A percentile compares a stretch with the other conserved stretches of the same genome.
These are phyloP conservation scores for Zeuzera pyrina DNA, from an alignment of 2,888 invertebrate species.

Conservation along the genomic window DNA sequence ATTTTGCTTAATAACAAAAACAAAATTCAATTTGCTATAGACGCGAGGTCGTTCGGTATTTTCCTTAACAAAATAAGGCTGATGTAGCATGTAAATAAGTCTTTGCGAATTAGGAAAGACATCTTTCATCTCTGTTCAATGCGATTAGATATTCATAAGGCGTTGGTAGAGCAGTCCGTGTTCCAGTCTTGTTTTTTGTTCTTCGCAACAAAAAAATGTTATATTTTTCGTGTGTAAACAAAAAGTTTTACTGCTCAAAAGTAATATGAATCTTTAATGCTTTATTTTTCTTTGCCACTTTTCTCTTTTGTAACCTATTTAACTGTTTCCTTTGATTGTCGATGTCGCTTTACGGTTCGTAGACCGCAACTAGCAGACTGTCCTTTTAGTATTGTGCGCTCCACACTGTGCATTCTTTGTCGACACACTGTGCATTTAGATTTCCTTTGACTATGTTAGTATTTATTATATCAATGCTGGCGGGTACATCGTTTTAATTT, in stretches of 20 bases:
- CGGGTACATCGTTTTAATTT: no score
- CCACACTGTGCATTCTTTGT: no score
- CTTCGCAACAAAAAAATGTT: constrained; percentile 28
- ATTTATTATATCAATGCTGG: no score
- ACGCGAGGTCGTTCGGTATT: constrained; percentile 5
- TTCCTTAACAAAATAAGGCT: constrained; percentile 27
- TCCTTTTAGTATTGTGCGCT: no score
- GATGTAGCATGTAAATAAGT: constrained; percentile 47
- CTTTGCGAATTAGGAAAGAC: constrained; percentile 47
- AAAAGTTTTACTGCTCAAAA: constrained; percentile 38
- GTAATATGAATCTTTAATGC: constrained; percentile 49
- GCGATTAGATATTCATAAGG: constrained; percentile 61
- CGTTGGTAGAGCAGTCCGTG: constrained; percentile 28
- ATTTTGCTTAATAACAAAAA: no score
- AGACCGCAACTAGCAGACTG: no score
- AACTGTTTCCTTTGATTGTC: no score
- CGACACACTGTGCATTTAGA: no score
- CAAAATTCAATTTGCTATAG: no score
- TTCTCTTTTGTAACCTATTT: constrained; percentile 4
- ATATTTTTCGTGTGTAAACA: constrained; percentile 43
- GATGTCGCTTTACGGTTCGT: no score
- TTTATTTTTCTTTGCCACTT: constrained; percentile 15
- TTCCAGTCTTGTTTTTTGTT: constrained; percentile 25
- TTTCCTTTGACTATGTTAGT: no score
- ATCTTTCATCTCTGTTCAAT: constrained; percentile 54